These are phyloP conservation scores for Drosophila sordidula DNA, from an alignment of 2,888 invertebrate genomes.

Conservation along the genomic window DNA sequence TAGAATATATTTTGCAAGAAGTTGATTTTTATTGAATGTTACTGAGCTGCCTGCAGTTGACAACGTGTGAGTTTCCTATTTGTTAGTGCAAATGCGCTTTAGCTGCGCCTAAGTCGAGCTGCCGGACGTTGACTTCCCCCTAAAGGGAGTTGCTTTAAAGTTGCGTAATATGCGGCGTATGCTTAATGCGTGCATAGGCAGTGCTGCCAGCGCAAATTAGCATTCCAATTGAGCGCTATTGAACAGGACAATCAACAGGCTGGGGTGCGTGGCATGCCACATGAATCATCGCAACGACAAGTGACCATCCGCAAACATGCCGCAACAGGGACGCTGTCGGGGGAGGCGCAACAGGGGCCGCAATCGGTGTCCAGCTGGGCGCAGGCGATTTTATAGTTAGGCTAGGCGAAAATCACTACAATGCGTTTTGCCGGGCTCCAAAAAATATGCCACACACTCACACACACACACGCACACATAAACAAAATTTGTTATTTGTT, in stretches of 20 bases:
- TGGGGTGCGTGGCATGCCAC: conserved; percentile 56
- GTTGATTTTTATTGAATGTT: conserved; percentile 20
- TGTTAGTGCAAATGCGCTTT: conserved; percentile 18
- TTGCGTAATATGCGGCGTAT: conserved; percentile 34
- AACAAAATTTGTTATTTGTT: conserved; percentile 70
- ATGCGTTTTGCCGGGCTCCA: conserved; percentile 60
- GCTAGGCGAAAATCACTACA: conserved; percentile 59
- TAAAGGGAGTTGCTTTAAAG: conserved; percentile 27
- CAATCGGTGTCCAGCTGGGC: conserved; percentile 39
- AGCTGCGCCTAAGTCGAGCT: conserved; percentile 28
- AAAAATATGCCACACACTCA: conserved; percentile 65
- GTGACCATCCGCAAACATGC: conserved; percentile 60
- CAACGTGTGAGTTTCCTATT: conserved; percentile 18
- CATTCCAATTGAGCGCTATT: conserved; percentile 62
- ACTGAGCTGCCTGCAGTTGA: conserved; percentile 38
- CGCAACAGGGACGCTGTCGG: conserved; percentile 12
- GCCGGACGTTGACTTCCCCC: conserved; percentile 26
- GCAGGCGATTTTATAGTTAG: conserved; percentile 68
- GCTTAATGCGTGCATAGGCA: conserved; percentile 21
- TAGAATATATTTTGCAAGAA: conserved; percentile 28
- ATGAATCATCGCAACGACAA: conserved; percentile 75
- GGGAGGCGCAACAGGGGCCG: not conserved
- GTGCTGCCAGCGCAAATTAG: conserved; percentile 48
- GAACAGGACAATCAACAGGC: conserved; percentile 53
- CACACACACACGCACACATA: conserved; percentile 18